Evolutionary conservation across 2,113 vertebrate species (phyloP).

Genomic region (Solea solea): DNA sequence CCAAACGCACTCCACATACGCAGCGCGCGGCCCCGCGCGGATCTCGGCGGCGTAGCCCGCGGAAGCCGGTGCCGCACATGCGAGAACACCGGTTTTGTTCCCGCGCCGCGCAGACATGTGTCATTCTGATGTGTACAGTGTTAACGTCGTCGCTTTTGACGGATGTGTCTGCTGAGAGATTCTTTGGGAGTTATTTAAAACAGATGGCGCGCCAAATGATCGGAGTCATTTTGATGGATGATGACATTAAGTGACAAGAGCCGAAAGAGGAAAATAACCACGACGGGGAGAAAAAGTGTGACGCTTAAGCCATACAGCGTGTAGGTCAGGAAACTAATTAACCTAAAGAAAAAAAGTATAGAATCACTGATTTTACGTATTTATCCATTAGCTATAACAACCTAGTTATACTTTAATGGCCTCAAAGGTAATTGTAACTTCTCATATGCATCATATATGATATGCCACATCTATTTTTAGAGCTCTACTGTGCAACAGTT

Average conservation of each 20-base stretch:
- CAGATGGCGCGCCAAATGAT: conserved; percentile 41
- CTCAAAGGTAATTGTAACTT: background rate
- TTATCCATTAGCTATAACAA: background rate
- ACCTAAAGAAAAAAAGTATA: background rate
- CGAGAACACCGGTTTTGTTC: background rate
- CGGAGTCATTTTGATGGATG: conserved; percentile 29
- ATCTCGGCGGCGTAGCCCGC: conserved; percentile 23
- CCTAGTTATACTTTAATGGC: background rate
- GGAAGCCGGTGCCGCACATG: background rate
- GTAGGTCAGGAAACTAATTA: background rate
- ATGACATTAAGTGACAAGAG: conserved; percentile 29
- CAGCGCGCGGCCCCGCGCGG: conserved; percentile 7
- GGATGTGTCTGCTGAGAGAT: conserved; percentile 29
- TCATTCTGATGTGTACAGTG: conserved; percentile 2
- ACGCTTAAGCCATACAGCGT: background rate
- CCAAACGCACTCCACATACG: conserved; percentile 22
- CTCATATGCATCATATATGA: background rate
- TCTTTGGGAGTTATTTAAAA: conserved; percentile 44
- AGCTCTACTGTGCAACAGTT: too few species aligned
- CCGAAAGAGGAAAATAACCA: background rate
- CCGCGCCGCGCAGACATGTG: background rate
- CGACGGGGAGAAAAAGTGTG: background rate
- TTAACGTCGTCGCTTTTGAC: conserved; percentile 15
- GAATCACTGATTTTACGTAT: background rate
- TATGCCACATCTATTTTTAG: too few species aligned